Base-by-base conservation (phyloP, 2,888 invertebrate species). In the Microctonus hyperodae region DNA sequence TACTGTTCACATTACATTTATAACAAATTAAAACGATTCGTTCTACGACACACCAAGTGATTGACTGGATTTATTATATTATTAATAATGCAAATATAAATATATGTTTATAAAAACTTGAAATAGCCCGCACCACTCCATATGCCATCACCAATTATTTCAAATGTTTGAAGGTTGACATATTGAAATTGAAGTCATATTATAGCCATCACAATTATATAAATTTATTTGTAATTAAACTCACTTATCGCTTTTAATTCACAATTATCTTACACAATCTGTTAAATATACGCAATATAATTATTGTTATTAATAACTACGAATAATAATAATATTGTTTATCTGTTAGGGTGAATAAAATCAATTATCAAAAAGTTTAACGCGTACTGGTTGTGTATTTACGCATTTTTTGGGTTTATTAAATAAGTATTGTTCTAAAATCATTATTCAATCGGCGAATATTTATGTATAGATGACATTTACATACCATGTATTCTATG, bases 1-100 rank as follows among this genome's bases (percentile, higher is more conserved):
- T 91, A 91, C 89, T 87, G 90, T 90, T 78, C 72, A 72, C 66
- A 74, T 76, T 75, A 75, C 71, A 75, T 76, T 72, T 68, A 75
- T 74, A 69, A 74, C 25, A 61, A 65, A 56, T 23, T 40, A 31
- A 25, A 51, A 23, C 20, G 59, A 51, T 37, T 37, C 11, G 9
- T 60, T 44, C 13, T 58, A n/a, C 23, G 20, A 58, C n/a, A 58
- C 35, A 23, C 20, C 23, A 58, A 23, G 13, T 23, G 22, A 58
- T 20, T 55, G 11, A 33, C 7, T 16, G 7, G 7, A 28, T 53
- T 53, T 11, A 28, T 53, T 11, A 28, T 53, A 28, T 53, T 4
- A 20, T 9, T 44, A 13, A n/a, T n/a, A 1, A 3, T 13, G n/a
- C n/a, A 7, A 44, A 44, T 44, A 3, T 2, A 7, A 1, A n/a